phyloP scores from a whole-genome alignment of 2,113 vertebrate species.

The Gasterosteus nipponicus region DNA sequence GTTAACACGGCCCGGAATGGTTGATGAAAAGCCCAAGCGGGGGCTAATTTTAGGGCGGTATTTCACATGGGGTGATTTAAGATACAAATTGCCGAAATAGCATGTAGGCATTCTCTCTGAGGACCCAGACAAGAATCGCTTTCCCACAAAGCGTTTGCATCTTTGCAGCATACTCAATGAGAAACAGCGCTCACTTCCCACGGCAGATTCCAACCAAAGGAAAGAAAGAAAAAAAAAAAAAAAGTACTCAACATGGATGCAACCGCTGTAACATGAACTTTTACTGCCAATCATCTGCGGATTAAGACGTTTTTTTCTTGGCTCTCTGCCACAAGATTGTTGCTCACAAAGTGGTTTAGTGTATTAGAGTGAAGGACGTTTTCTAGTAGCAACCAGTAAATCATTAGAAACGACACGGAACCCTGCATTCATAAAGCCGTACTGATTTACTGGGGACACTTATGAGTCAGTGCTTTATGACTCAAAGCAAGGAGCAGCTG shows the following conservation, averaged over 20 bases:
- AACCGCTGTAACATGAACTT: not conserved
- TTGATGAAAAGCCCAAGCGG: conserved; percentile 57
- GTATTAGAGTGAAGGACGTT: conserved; percentile 25
- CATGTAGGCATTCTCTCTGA: conserved; percentile 76
- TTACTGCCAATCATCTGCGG: not conserved
- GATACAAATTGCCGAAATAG: conserved; percentile 72
- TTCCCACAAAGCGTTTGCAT: conserved; percentile 77
- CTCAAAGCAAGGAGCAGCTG: conserved; percentile 13
- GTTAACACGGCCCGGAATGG: conserved; percentile 69
- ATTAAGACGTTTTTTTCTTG: not conserved
- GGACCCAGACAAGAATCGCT: conserved; percentile 54
- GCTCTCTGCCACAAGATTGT: not conserved
- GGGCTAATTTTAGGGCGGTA: conserved; percentile 79
- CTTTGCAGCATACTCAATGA: conserved; percentile 19
- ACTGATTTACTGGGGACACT: conserved; percentile 43
- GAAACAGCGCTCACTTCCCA: conserved; percentile 24
- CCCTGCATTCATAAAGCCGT: not conserved
- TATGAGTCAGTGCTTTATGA: conserved; percentile 27
- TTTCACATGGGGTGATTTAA: conserved; percentile 74
- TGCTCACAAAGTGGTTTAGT: conserved; percentile 8
- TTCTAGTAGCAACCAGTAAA: conserved; percentile 58
- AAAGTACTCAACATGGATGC: not conserved
- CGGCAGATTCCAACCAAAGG: not conserved
- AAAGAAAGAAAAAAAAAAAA: not conserved
- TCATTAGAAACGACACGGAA: conserved; percentile 57